Percentiles rank a stretch among this genome's conserved stretches.
Conservation (phyloP, 2,888 invertebrate species). For the Cheilosia scutellata region DNA sequence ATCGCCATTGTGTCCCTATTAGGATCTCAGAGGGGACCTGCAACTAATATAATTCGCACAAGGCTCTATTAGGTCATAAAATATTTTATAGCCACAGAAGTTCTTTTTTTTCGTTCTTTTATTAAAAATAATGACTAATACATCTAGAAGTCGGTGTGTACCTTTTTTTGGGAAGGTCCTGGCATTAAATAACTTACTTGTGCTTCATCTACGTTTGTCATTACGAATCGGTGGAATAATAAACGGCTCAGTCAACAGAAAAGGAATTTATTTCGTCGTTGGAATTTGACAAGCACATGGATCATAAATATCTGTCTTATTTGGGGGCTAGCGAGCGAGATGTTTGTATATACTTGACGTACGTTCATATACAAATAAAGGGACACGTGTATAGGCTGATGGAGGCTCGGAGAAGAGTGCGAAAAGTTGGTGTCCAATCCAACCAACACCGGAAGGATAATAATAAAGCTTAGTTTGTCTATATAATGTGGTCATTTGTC, state of each 20-base stretch:
- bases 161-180: slow-evolving; percentile 9
- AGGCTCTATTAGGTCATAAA: slow-evolving; percentile 43
- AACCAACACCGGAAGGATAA: slow-evolving; percentile 2
- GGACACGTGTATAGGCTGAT: neutral
- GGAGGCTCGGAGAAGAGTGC: neutral
- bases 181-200: slow-evolving; percentile 30
- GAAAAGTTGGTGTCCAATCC: neutral
- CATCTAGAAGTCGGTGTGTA: neutral
- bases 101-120: slow-evolving; percentile 5
- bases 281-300: slow-evolving; percentile 35
- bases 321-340: slow-evolving; percentile 4
- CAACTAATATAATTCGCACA: slow-evolving; percentile 45
- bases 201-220: slow-evolving; percentile 28
- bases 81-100: slow-evolving; percentile 42
- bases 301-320: slow-evolving; percentile 48
- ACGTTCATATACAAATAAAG: too few relatives aligned
- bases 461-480: slow-evolving; percentile 33
- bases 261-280: slow-evolving; percentile 12
- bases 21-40: neutral
- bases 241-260: slow-evolving; percentile 30
- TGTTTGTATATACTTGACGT: neutral
- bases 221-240: slow-evolving; percentile 30
- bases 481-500: slow-evolving; percentile 28
- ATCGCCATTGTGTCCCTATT: neutral
- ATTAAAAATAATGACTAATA: slow-evolving; percentile 54